Conservation (phyloP, 2,113 vertebrate species). For the Apodemus speciosus region DNA sequence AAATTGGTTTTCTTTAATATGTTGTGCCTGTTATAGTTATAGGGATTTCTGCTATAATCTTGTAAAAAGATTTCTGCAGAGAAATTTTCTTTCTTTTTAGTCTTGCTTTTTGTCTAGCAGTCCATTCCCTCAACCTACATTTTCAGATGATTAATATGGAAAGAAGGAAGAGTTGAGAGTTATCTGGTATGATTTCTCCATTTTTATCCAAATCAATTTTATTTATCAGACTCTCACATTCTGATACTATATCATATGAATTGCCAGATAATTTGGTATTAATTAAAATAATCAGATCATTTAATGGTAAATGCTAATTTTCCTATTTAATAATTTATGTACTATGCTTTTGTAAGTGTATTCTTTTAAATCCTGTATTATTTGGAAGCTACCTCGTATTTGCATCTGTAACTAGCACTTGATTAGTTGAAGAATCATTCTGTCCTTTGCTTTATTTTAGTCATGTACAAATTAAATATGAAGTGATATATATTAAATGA, state of each 20-base stretch:
- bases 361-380: background rate
- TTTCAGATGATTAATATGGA: background rate
- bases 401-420: background rate
- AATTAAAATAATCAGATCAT: conserved; percentile 15
- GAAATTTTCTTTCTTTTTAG: background rate
- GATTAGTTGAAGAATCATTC: background rate
- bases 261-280: background rate
- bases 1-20: background rate
- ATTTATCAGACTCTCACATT: background rate
- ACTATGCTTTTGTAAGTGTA: background rate
- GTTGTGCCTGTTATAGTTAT: background rate
- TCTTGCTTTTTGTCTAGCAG: background rate
- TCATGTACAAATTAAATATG: background rate
- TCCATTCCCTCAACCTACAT: background rate
- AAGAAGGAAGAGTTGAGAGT: background rate
- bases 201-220: background rate
- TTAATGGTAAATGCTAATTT: background rate
- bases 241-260: background rate
- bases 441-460: background rate
- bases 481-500: background rate
- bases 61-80: background rate
- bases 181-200: background rate
- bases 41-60: background rate
- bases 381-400: background rate
- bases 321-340: background rate